These are phyloP conservation scores for Parasteatoda lunata DNA, from an alignment of 2,888 invertebrate genomes.

Conservation along the genomic window DNA sequence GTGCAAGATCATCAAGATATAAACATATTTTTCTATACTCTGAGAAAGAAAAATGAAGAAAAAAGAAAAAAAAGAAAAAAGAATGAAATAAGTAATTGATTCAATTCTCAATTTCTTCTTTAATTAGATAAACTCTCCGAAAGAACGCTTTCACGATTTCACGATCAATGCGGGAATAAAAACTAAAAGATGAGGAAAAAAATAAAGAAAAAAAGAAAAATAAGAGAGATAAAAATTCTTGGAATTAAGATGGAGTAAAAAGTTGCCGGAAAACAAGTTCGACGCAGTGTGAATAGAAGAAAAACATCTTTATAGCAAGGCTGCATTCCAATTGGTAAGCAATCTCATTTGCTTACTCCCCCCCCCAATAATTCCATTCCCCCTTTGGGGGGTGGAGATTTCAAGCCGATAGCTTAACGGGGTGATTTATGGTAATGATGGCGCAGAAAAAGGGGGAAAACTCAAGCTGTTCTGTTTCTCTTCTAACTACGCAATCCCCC, in stretches of 20 bases:
- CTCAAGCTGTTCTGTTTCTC: conserved; percentile 42
- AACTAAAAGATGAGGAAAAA: not conserved
- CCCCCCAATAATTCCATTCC: conserved; percentile 38
- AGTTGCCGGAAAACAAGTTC: conserved; percentile 21
- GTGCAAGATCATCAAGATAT: no score
- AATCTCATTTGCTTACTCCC: conserved; percentile 49
- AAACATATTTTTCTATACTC: no score
- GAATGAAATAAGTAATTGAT: no score
- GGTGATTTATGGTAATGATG: conserved; percentile 64
- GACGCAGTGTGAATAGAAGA: not conserved
- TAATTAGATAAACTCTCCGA: not conserved
- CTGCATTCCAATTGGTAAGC: conserved; percentile 44
- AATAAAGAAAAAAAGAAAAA: not conserved
- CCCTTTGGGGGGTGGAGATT: conserved; percentile 40
- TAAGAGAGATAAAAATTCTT: conserved; percentile 1
- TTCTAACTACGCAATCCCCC: conserved; percentile 41
- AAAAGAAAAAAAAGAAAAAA: no score
- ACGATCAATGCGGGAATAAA: not conserved
- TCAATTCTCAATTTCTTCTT: not conserved
- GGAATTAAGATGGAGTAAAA: conserved; percentile 20
- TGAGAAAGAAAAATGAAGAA: no score
- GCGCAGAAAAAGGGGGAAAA: conserved; percentile 29
- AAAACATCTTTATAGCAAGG: conserved; percentile 38
- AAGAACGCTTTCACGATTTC: not conserved
- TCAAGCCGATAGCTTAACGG: conserved; percentile 58